Percentiles rank a stretch among this genome's conserved stretches.
Conservation (phyloP, 1,140 invertebrate species). For the Pararge aegeria region DNA sequence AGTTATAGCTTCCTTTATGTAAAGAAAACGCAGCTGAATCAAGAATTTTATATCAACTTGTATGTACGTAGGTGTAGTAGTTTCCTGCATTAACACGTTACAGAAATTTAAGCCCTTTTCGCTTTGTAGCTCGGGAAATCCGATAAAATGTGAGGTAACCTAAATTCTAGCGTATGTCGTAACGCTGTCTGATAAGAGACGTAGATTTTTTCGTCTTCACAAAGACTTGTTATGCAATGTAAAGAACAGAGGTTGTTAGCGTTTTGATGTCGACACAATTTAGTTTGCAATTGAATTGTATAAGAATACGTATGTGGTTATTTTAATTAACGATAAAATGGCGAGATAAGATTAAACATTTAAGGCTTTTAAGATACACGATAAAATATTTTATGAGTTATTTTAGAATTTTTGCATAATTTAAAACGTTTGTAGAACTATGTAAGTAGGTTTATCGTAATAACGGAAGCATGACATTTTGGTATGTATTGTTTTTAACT, state of each 20-base stretch:
- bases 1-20: too few species aligned
- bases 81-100: too few species aligned
- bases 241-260: neutral
- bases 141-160: neutral
- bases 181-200: conserved; percentile 1
- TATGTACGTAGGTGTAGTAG: too few species aligned
- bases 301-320: neutral
- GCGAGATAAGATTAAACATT: neutral
- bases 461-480: too few species aligned
- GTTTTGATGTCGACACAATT: neutral
- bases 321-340: neutral
- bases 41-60: too few species aligned
- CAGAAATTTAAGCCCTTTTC: neutral
- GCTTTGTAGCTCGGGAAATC: neutral
- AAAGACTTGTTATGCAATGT: neutral
- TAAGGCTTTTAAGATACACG: neutral
- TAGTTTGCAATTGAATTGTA: neutral
- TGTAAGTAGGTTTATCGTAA: too few species aligned
- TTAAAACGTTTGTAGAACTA: too few species aligned
- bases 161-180: neutral
- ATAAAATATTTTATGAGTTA: neutral
- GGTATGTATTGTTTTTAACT: too few species aligned
- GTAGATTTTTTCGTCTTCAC: conserved; percentile 1
- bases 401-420: neutral
- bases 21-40: too few species aligned